A percentile compares a stretch with the other conserved stretches of the same genome.
These are phyloP conservation scores for Nephila pilipes DNA, from an alignment of 1,140 invertebrate genomes.

Conservation along the genomic window DNA sequence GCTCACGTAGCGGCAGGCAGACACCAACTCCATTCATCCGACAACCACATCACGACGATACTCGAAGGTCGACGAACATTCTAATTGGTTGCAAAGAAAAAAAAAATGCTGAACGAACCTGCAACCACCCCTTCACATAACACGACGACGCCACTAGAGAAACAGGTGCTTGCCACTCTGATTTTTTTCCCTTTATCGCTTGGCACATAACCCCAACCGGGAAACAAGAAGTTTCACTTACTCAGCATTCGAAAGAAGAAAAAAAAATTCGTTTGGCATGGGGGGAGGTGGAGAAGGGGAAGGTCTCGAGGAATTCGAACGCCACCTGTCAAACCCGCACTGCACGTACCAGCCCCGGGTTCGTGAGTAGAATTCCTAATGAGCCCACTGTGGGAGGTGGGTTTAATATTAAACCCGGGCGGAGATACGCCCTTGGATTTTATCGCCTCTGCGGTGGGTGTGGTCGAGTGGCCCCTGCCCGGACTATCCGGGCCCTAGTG, in stretches of 20 bases:
- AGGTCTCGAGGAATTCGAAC: slow-evolving; percentile 34
- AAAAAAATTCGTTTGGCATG: slow-evolving; percentile 35
- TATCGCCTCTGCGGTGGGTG: slow-evolving; percentile 44
- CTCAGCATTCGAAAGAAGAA: background rate
- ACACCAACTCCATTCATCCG: background rate
- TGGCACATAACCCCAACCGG: background rate
- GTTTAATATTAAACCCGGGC: background rate
- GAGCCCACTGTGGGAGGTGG: slow-evolving; percentile 2
- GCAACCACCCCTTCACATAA: background rate
- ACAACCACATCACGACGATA: background rate
- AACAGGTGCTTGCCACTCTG: background rate
- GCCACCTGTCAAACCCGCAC: slow-evolving; percentile 47
- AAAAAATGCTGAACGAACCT: slow-evolving; percentile 1
- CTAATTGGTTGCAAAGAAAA: background rate
- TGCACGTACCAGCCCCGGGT: slow-evolving; percentile 32
- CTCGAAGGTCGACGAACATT: slow-evolving; percentile 34
- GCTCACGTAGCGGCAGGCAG: background rate
- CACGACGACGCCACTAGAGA: background rate
- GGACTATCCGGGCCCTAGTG: background rate
- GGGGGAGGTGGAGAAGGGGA: background rate
- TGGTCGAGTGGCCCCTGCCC: slow-evolving; percentile 17
- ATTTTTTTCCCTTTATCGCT: background rate
- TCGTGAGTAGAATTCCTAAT: slow-evolving; percentile 63
- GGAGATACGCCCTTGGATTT: slow-evolving; percentile 57
- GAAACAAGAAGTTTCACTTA: slow-evolving; percentile 1